Evolutionary conservation across 2,797 vertebrate genomes (phyloP), one percentile per base, ranked within the genome.

Genomic region (Acridotheres tristis): DNA sequence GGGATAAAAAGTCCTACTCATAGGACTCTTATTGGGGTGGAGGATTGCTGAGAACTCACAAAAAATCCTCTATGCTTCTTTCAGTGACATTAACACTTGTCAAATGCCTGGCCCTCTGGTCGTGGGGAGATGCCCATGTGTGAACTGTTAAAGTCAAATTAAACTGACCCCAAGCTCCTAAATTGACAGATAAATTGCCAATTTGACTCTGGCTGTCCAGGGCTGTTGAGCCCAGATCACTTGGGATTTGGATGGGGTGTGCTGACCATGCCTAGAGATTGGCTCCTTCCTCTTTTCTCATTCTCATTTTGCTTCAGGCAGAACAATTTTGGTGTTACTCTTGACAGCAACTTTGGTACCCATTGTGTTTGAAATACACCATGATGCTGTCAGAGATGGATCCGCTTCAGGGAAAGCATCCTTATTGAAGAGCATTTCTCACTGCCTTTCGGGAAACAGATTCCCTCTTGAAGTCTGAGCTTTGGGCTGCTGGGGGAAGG

Each of bases 151-250:
- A 50, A 85, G n/a, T 16, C 32, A 43, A 38, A 61, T 17, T 62
- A 26, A 32, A 16, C 13, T 11, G 36, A 25, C 42, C 5, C 38
- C 29, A 16, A 78, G 10, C 18, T 66, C 38, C 50, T 53, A 53
- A 59, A 63, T 1, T 23, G 65, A 43, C 0, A 2, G 16, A 63
- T 26, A 36, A 61, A 45, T 15, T 5, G 1, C 14, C 1, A 4
- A 0, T 17, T 21, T 38, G 32, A 27, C 0, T 2, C 32, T 83
- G 48, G 15, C 32, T 2, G 2, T 80, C 42, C 0, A 3, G n/a
- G 27, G 13, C 51, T 73, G 15, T 50, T 54, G 19, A 88, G 27
- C 32, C 19, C 2, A 3, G n/a, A 51, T 22, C 13, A 9, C 19
- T 48, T 43, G 43, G 40, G 43, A 19, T 81, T 78, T 72, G 32